Evolutionary conservation across 2,888 invertebrate genomes (phyloP), one percentile per base, ranked within the genome.

Genomic region (Hydrotaea diabolus): DNA sequence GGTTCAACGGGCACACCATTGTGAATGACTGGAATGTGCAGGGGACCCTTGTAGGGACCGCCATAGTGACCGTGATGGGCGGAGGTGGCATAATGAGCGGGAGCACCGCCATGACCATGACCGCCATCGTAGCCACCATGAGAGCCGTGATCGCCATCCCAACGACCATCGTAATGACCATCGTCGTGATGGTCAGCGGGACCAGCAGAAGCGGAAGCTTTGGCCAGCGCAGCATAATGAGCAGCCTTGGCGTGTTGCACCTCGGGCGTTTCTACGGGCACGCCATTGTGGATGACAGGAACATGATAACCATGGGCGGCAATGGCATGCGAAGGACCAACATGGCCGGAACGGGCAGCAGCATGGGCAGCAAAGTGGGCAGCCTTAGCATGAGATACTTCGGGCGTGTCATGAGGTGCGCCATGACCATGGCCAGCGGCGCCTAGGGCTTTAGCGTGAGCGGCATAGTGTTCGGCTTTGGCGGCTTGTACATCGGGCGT

Each of bases 1-100:
- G 93, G 93, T 88, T 93, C 93, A 8, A 93, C 90, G 69, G 93
- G 93, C 43, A 93, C 92, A 75, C 93, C 93, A 82, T 93, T 93
- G 80, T 92, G 92, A 86, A 93, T 93, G 82, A 93, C 91, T 59
- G 93, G 93, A 83, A 93, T 92, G 84, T 93, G 93, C 69, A 92
- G 91, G 80, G 93, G 91, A 78, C 93, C 93, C 83, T 89, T 89
- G 64, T 91, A 91, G 46, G 89, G 89, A 69, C 88, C 87, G 64
- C 90, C 88, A 69, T 91, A 90, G 57, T 87, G 84, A 43, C 64
- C 87, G 76, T 87, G 84, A 75, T 81, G 80, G 46, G 80, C 59
- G 4, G 83, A 31, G 13, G 86, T 80, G 43, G 77, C 85, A 72
- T 85, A 85, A 46, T 85, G 86, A 3, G 79, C 83, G 59, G 85